phyloP scores from a whole-genome alignment of 2,888 invertebrate genomes.

The Pyrrhia umbra region DNA sequence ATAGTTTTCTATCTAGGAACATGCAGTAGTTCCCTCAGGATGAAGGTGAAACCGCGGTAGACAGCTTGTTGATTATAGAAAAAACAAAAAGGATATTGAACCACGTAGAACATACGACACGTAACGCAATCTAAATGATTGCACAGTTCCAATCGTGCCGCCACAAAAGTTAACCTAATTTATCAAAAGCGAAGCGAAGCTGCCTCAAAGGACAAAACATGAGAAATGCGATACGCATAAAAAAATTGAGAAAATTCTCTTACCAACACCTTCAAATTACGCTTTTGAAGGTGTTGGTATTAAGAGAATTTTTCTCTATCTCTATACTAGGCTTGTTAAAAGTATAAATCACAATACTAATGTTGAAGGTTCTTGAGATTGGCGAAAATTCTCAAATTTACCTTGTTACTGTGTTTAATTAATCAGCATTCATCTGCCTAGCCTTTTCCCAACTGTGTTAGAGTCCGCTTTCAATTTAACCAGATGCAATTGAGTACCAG shows the following conservation, averaged over 20 bases:
- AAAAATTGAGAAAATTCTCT: constrained; percentile 2
- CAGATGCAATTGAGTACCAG: too few relatives aligned
- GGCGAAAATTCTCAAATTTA: not conserved
- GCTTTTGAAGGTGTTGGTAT: too few relatives aligned
- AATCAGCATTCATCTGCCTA: too few relatives aligned
- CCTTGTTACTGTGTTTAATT: too few relatives aligned
- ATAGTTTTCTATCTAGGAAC: too few relatives aligned
- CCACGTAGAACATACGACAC: not conserved
- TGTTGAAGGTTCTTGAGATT: not conserved
- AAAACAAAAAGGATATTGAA: not conserved
- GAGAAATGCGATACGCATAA: not conserved
- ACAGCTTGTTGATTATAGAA: not conserved
- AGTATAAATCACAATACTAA: not conserved
- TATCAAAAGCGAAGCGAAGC: not conserved
- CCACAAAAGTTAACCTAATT: not conserved
- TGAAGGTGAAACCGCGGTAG: too few relatives aligned
- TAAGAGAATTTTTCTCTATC: too few relatives aligned
- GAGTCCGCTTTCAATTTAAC: too few relatives aligned
- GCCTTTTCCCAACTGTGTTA: too few relatives aligned
- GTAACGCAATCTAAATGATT: not conserved
- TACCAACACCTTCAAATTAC: constrained; percentile 2
- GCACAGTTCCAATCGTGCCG: not conserved
- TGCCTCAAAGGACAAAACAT: not conserved
- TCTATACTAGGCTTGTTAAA: constrained; percentile 10
- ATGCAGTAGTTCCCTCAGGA: too few relatives aligned